Conservation (phyloP, 1,140 invertebrate genomes). For the Galleria mellonella region DNA sequence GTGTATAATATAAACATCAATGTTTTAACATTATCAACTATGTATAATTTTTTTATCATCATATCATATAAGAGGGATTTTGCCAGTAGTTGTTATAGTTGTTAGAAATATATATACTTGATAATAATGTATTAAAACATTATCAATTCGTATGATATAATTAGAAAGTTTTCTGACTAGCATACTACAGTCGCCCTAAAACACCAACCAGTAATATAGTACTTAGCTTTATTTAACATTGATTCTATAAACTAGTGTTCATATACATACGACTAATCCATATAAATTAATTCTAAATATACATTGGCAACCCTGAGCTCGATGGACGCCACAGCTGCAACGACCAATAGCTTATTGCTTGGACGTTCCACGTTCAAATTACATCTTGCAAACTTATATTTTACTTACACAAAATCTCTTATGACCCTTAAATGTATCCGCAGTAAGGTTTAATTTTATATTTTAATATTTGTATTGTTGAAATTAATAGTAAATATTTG, state of each 20-base stretch:
- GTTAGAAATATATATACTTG: no score
- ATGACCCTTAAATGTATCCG: background rate
- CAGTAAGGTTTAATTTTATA: no score
- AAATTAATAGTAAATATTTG: conserved; percentile 14
- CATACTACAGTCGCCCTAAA: no score
- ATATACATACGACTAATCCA: conserved; percentile 33
- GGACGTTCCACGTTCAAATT: conserved; percentile 49
- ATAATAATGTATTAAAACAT: no score
- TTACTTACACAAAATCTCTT: conserved; percentile 9
- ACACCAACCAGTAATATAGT: no score
- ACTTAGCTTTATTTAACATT: conserved; percentile 27
- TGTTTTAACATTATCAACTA: no score
- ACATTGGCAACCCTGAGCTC: conserved; percentile 54
- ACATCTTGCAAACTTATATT: conserved; percentile 28
- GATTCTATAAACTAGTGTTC: conserved; percentile 44
- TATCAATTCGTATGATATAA: no score
- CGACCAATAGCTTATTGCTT: conserved; percentile 60
- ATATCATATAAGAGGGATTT: no score
- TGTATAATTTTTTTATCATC: no score
- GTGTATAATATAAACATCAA: no score
- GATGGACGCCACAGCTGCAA: conserved; percentile 58
- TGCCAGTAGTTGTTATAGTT: no score
- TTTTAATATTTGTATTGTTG: conserved; percentile 7
- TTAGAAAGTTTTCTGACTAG: no score
- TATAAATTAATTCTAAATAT: conserved; percentile 61